Evolutionary conservation across 2,888 invertebrate species (phyloP), one percentile per base, ranked within the genome.

Genomic region (Tachystola acroxantha): DNA sequence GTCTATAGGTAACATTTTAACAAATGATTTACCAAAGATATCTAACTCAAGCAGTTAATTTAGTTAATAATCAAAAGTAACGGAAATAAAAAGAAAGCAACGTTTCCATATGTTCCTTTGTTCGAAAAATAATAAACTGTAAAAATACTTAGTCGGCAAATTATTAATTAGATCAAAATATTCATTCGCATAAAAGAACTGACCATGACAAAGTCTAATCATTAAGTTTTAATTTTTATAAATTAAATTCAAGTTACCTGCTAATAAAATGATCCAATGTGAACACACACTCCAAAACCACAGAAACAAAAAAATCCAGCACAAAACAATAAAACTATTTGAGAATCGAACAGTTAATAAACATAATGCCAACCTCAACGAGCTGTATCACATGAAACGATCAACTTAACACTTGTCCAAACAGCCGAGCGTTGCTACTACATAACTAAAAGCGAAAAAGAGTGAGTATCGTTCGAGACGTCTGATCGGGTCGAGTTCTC

Each of bases 401-500:
- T 81, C 81, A 82, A 84, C 78, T 84, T 82, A 80, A 76, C 84
- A 85, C 82, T 85, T 84, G 82, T 85, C 74, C 74, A 81, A 84
- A 80, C 74, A 76, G 73, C 57, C 66, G 57, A 62, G 57, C 47
- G 24, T 9, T 24, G 60, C 62, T 64, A 61, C 67, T 69, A 76
- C 73, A 77, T 71, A 63, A 72, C 74, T 70, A 65, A 63, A 47
- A 40, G 70, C 64, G 62, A 47, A 41, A 47, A 50, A 50, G 50
- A 53, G 59, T 51, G 45, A 45, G 50, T 41, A 44, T 49, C 50
- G 40, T 30, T 39, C 41, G 48, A 54, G 45, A 65, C 82, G 75
- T 70, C 58, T 56, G 46, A 32, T 37, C 43, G 38, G 42, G 52
- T 53, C 69, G 79, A 67, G 67, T 72, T 71, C 81, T 64, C 79